Percentiles rank a stretch among this genome's conserved stretches.
Evolutionary conservation across 2,888 invertebrate species (phyloP).

Genomic region (Pristionchus arcanus): DNA sequence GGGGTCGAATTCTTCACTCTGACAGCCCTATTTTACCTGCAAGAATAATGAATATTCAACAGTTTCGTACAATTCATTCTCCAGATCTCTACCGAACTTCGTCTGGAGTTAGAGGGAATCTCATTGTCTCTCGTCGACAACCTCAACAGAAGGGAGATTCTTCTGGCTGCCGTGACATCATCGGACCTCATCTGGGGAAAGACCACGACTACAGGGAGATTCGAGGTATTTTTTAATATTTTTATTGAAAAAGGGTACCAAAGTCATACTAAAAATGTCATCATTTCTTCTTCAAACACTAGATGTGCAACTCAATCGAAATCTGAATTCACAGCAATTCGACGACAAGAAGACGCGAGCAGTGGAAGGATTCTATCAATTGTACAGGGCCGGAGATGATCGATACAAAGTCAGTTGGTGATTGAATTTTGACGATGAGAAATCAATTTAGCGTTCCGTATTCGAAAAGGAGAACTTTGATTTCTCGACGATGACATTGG

Average conservation of each 20-base stretch:
- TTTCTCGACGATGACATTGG: not conserved
- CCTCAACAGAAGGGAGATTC: not conserved
- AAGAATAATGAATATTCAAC: too few relatives aligned
- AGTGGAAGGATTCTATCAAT: not conserved
- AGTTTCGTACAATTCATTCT: not conserved
- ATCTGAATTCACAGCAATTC: not conserved
- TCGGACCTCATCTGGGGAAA: conserved; percentile 32
- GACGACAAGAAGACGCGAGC: not conserved
- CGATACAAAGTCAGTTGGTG: not conserved
- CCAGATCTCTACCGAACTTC: conserved; percentile 7
- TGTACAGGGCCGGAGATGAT: not conserved
- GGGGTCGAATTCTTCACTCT: too few relatives aligned
- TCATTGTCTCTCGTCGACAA: not conserved
- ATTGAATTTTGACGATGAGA: not conserved
- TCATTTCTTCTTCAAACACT: not conserved
- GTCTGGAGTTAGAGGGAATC: not conserved
- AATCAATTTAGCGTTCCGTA: not conserved
- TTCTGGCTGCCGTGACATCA: not conserved
- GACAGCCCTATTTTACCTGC: too few relatives aligned
- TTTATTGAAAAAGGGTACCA: not conserved
- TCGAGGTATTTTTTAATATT: not conserved
- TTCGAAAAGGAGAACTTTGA: not conserved
- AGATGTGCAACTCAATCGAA: not conserved
- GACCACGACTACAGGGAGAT: not conserved
- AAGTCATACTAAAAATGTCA: not conserved